A percentile compares a stretch with the other conserved stretches of the same genome.
These are phyloP conservation scores for Motacilla alba DNA, from an alignment of 2,113 vertebrate genomes.

Conservation along the genomic window DNA sequence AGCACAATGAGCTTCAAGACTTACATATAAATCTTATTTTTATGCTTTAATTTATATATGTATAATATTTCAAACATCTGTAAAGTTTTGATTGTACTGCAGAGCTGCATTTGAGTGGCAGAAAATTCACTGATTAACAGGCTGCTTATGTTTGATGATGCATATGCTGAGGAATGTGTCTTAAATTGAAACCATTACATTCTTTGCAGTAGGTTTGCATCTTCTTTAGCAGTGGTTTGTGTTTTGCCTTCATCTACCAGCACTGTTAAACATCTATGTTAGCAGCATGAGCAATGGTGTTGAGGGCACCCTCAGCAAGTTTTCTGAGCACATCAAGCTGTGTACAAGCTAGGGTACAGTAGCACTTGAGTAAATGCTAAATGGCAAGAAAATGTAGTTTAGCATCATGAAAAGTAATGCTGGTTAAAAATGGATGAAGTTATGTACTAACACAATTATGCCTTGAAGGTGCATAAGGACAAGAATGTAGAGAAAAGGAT, in stretches of 20 bases:
- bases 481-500: not conserved
- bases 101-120: not conserved
- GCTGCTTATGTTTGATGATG: not conserved
- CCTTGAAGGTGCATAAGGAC: not conserved
- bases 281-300: not conserved
- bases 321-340: not conserved
- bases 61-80: not conserved
- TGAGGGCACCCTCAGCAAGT: not conserved
- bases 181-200: not conserved
- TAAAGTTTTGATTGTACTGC: not conserved
- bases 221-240: not conserved
- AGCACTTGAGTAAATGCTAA: not conserved
- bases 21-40: not conserved
- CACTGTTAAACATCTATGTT: accelerated
- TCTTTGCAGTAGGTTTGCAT: not conserved
- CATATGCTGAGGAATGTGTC: not conserved
- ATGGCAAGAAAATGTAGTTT: not conserved
- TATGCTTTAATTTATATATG: not conserved
- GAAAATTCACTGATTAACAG: not conserved
- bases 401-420: not conserved
- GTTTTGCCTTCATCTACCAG: not conserved
- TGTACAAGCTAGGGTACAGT: not conserved
- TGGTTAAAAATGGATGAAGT: not conserved
- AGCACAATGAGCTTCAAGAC: not conserved
- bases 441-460: not conserved